These are phyloP conservation scores for Halictus quadricinctus DNA, from an alignment of 2,888 invertebrate species.

Conservation along the genomic window DNA sequence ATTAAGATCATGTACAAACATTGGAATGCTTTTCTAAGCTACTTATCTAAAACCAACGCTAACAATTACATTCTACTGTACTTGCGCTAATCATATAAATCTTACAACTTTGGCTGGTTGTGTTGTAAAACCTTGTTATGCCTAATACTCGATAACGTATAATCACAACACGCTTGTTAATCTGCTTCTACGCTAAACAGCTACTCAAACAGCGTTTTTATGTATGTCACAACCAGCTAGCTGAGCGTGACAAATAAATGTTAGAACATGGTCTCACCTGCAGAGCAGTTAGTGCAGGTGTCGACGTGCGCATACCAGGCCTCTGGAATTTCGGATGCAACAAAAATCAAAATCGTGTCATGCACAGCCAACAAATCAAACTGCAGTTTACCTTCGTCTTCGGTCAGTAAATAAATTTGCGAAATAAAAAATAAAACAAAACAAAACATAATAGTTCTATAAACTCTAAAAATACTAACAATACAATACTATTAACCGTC, in stretches of 20 bases:
- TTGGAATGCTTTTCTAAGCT: slow-evolving; percentile 48
- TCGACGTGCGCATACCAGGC: slow-evolving; percentile 75
- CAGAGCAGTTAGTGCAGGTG: slow-evolving; percentile 78
- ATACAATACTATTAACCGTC: slow-evolving; percentile 12
- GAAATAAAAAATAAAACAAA: neutral
- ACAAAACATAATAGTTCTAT: slow-evolving; percentile 5
- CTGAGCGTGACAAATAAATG: slow-evolving; percentile 24
- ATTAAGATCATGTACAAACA: slow-evolving; percentile 66
- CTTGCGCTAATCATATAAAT: neutral
- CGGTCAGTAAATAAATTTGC: slow-evolving; percentile 13
- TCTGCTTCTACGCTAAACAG: slow-evolving; percentile 26
- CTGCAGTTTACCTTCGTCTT: slow-evolving; percentile 2
- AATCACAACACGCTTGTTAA: slow-evolving; percentile 44
- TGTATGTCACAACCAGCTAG: neutral
- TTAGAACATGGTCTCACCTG: slow-evolving; percentile 78
- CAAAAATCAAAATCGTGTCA: slow-evolving; percentile 69
- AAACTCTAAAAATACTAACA: slow-evolving; percentile 13
- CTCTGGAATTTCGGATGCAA: slow-evolving; percentile 78
- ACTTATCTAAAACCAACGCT: slow-evolving; percentile 56
- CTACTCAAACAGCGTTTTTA: slow-evolving; percentile 13
- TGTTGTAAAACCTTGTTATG: slow-evolving; percentile 5
- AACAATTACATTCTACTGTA: slow-evolving; percentile 42
- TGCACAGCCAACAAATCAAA: slow-evolving; percentile 60
- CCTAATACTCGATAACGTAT: slow-evolving; percentile 27
- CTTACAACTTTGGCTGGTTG: neutral